Conservation (phyloP, 2,113 vertebrate species). For the Chelonoidis abingdonii region DNA sequence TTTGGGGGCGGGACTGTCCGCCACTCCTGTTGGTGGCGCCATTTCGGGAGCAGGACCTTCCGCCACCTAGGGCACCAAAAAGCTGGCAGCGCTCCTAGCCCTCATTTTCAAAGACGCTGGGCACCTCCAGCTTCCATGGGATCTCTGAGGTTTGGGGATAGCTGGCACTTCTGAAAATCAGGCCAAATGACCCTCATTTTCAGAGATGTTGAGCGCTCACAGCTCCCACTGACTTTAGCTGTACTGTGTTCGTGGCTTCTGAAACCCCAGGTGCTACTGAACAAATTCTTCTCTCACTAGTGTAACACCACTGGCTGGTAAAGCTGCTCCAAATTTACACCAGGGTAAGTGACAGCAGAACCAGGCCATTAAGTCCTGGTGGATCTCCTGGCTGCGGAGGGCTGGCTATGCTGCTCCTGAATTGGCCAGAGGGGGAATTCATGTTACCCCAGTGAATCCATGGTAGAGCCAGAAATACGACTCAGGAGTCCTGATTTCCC, state of each 20-base stretch:
- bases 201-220: background rate
- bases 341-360: background rate
- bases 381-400: background rate
- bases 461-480: background rate
- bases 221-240: too few species aligned
- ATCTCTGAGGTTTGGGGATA: background rate
- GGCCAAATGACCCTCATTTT: background rate
- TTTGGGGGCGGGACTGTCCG: too few species aligned
- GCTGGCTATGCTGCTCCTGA: background rate
- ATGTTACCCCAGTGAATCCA: background rate
- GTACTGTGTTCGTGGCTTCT: background rate
- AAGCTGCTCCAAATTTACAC: background rate
- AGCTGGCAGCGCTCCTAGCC: too few species aligned
- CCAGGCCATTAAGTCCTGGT: background rate
- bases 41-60: too few species aligned
- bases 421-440: background rate
- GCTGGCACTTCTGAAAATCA: background rate
- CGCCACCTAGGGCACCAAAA: too few species aligned
- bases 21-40: too few species aligned
- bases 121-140: background rate
- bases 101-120: too few species aligned
- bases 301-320: background rate
- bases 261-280: background rate
- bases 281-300: background rate
- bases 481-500: background rate